A percentile compares a stretch with the other conserved stretches of the same genome.
Conservation (phyloP, 2,888 invertebrate species). For the Apotomis turbidana region DNA sequence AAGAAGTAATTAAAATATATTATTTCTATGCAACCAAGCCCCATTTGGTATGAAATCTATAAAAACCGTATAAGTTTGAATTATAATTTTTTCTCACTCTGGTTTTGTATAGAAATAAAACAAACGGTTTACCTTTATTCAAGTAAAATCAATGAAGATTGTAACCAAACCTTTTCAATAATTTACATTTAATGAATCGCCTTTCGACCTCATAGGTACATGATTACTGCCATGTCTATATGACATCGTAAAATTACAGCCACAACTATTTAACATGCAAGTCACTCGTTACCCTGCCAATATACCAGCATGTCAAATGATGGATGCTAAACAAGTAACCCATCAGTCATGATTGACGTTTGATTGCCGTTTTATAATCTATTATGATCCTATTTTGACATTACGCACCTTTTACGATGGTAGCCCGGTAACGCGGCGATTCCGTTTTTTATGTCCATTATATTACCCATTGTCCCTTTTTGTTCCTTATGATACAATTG, state of each 20-base stretch:
- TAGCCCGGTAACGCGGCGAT: neutral
- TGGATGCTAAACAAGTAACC: slow-evolving; percentile 9
- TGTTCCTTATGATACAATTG: neutral
- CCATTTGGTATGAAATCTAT: too few species aligned
- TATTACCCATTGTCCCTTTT: slow-evolving; percentile 26
- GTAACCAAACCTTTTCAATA: too few species aligned
- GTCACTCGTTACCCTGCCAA: neutral
- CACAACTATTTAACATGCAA: slow-evolving; percentile 18
- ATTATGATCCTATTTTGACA: slow-evolving; percentile 37
- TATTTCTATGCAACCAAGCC: too few species aligned
- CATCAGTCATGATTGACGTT: slow-evolving; percentile 14
- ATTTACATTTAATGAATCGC: too few species aligned
- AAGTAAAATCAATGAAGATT: too few species aligned
- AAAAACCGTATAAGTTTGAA: too few species aligned
- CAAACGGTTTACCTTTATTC: too few species aligned
- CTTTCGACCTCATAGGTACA: neutral
- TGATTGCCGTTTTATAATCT: slow-evolving; percentile 8
- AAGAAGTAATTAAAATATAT: too few species aligned
- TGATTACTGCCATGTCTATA: neutral
- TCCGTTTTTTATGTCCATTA: slow-evolving; percentile 2
- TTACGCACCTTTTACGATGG: slow-evolving; percentile 5
- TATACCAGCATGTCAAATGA: neutral
- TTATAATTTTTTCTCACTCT: too few species aligned
- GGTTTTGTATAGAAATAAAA: too few species aligned
- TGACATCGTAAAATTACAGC: neutral